Percentiles rank a stretch among this genome's conserved stretches.
Conservation (phyloP, 2,113 vertebrate genomes). For the Datnioides undecimradiatus region DNA sequence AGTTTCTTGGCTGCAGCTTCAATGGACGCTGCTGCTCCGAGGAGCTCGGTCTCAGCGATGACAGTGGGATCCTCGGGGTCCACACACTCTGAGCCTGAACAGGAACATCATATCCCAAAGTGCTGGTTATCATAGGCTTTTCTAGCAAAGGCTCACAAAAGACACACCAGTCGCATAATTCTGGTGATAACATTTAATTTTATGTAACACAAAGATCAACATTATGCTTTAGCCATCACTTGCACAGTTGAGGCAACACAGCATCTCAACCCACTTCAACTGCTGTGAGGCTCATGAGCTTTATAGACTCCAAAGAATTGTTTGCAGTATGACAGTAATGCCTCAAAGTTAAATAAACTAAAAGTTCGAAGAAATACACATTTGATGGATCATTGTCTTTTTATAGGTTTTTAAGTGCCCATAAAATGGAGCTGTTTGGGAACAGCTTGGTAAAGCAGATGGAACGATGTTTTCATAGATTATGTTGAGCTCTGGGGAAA, state of each 20-base stretch:
- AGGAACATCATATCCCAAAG: conserved; percentile 13
- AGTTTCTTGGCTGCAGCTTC: conserved; percentile 99
- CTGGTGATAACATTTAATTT: conserved; percentile 1
- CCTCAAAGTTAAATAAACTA: conserved; percentile 55
- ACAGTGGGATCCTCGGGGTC: conserved; percentile 98
- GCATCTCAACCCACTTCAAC: neutral
- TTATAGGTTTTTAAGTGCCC: conserved; percentile 71
- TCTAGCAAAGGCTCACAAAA: neutral
- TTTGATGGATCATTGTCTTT: conserved; percentile 72
- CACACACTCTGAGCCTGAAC: conserved; percentile 94
- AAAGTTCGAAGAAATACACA: conserved; percentile 53
- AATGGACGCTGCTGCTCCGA: conserved; percentile 97
- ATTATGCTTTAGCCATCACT: neutral
- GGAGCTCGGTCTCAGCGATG: conserved; percentile 95
- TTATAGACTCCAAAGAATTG: neutral
- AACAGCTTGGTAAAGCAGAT: conserved; percentile 82
- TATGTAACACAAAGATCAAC: neutral
- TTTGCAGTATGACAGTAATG: conserved; percentile 28
- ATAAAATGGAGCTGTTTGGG: conserved; percentile 68
- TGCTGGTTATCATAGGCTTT: conserved; percentile 8
- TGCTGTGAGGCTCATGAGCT: neutral
- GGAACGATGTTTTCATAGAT: conserved; percentile 79
- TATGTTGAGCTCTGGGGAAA: conserved; percentile 77
- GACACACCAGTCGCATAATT: neutral
- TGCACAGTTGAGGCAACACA: neutral